These are phyloP conservation scores for Phymastichus coffea DNA, from an alignment of 1,140 invertebrate genomes.

Conservation along the genomic window DNA sequence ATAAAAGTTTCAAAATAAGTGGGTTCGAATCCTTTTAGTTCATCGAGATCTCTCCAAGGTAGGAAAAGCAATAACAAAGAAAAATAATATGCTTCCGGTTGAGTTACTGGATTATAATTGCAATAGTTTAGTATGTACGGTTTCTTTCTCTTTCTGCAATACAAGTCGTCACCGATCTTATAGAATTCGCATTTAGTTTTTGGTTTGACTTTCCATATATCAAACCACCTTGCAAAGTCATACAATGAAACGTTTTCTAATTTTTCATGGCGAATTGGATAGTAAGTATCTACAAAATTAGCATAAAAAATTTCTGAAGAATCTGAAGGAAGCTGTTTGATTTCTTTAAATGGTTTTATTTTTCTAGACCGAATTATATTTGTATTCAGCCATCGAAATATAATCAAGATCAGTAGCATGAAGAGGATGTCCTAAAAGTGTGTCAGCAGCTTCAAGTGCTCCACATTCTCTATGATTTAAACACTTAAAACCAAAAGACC, in stretches of 20 bases:
- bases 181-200: slow-evolving; percentile 23
- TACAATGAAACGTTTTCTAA: background rate
- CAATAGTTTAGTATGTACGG: slow-evolving; percentile 38
- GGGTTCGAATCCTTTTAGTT: slow-evolving; percentile 26
- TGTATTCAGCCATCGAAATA: slow-evolving; percentile 38
- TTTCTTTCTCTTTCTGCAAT: slow-evolving; percentile 33
- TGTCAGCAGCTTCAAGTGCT: slow-evolving; percentile 37
- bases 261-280: slow-evolving; percentile 10
- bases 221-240: slow-evolving; percentile 24
- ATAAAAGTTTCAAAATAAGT: slow-evolving; percentile 36
- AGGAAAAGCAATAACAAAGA: slow-evolving; percentile 37
- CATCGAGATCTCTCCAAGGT: slow-evolving; percentile 35
- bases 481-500: slow-evolving; percentile 28
- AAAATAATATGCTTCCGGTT: slow-evolving; percentile 39
- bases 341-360: slow-evolving; percentile 23
- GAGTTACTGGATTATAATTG: slow-evolving; percentile 28
- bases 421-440: slow-evolving; percentile 33
- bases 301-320: slow-evolving; percentile 28
- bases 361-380: slow-evolving; percentile 29
- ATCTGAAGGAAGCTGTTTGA: slow-evolving; percentile 15
- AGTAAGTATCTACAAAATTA: slow-evolving; percentile 27
- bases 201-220: slow-evolving; percentile 14
- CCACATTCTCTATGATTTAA: slow-evolving; percentile 37
- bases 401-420: slow-evolving; percentile 36
- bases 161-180: slow-evolving; percentile 14